Base-by-base conservation (phyloP, 2,888 invertebrate species). In the Mycalesis mineus region DNA sequence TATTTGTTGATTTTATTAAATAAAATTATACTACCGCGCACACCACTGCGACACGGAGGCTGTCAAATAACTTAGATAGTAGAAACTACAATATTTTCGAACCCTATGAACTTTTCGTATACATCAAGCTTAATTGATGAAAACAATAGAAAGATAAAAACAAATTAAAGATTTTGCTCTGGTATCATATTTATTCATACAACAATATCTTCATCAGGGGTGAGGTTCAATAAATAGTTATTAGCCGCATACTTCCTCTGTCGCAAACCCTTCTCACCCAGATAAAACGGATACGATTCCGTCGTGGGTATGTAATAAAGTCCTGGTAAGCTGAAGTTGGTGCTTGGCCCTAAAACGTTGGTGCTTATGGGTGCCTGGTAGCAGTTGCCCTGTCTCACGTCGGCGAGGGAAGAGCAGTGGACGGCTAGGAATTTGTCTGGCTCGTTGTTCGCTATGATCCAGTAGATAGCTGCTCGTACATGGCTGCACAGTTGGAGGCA, bases 401-500 rank as follows among this genome's bases (percentile, higher is more conserved):
- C 60, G 3, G 71, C 68, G 0, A 87, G 72, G 0, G 82, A 73
- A 1, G 76, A 68, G 64, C 87, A 88, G 1, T 69, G 73, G 0
- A 84, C 75, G 2, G 77, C 85, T 33, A 80, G 13, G 63, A 88
- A 88, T 47, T 81, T 70, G 57, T 80, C 74, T 0, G 79, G 77
- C 59, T 83, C 73, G 7, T 61, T 65, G 53, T 68, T 68, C 0
- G 88, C 75, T 0, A 75, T 42, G 0, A 75, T 60, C 82, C 81
- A 86, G 72, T 85, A 87, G 58, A 77, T 61, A 0, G 77, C 83
- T 0, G 88, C 67, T 2, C 84, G 75, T 0, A 84, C 67, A 65
- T 88, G 88, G 54, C 87, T 87, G 74, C 88, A 88, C 2, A 87
- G 63, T 47, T 75, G 72, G 59, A 88, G 78, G 64, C 88, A 88